Evolutionary conservation across 2,888 invertebrate genomes (phyloP), one percentile per base, ranked within the genome.

Genomic region (Rhorus exstirpatorius): DNA sequence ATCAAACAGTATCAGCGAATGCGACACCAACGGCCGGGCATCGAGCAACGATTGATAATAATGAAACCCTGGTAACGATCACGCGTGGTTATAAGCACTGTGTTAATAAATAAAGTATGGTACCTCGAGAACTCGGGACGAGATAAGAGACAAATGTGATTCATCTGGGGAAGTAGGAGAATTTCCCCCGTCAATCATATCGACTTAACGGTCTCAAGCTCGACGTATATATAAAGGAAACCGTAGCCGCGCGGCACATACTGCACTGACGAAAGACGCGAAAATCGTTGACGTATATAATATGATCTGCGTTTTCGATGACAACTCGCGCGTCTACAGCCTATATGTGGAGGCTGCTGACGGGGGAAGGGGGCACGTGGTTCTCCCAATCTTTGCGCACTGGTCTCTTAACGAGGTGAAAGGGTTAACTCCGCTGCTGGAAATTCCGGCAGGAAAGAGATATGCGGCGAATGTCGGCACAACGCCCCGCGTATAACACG

Each of bases 91-190:
- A 38, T 38, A 4, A n/a, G n/a, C n/a, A 68, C 68, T 53, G 53
- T 14, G 26, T 41, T 7, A 24, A 12, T 35, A 31, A 26, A 21
- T 8, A 31, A 58, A n/a, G 26, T 10, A 63, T 21, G 41, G 14
- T 53, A 17, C 31, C 26, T 65, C 17, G 14, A 8, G 14, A 44
- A 19, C n/a, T n/a, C n/a, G n/a, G n/a, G n/a, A n/a, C n/a, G n/a
- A n/a, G n/a, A n/a, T n/a, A n/a, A n/a, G 65, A 65, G 46, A 65
- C 46, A 65, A 65, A 49, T 17, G 65, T 46, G 65, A 46, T 38
- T 38, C 10, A 60, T n/a, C n/a, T n/a, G n/a, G 19, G 60, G 19
- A 60, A 60, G 65, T 10, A 19, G 61, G 26, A 63, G 26, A 1
- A 17, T 31, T 46, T 24, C 46, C 17, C 24, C 24, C 31, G 46